Percentiles rank a stretch among this genome's conserved stretches.
Conservation (phyloP, 2,113 vertebrate species). For the Anguilla japonica region DNA sequence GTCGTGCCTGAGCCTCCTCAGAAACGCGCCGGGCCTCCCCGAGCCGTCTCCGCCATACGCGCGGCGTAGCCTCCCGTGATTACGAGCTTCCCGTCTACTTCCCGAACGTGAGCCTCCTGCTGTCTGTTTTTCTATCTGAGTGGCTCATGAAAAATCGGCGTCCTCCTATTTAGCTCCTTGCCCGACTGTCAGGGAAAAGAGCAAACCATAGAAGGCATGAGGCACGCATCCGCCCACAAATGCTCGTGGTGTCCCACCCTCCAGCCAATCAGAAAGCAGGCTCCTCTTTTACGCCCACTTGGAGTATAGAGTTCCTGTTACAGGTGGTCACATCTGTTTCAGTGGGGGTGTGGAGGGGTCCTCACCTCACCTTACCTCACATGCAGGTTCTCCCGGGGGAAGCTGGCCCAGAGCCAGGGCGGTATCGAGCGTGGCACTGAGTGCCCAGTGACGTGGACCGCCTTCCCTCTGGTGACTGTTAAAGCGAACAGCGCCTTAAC, state of each 20-base stretch:
- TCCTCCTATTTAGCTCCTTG: not conserved
- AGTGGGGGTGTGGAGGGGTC: not conserved
- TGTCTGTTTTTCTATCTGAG: not conserved
- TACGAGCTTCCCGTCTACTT: not conserved
- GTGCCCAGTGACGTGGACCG: no score
- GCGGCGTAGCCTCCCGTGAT: not conserved
- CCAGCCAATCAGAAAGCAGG: not conserved
- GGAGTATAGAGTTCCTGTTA: not conserved
- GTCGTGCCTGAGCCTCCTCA: not conserved
- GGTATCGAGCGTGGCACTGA: not conserved
- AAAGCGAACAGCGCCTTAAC: not conserved
- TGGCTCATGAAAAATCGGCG: not conserved
- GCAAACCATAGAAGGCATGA: not conserved
- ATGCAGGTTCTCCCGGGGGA: no score
- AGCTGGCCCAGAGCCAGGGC: not conserved
- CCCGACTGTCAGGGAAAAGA: not conserved
- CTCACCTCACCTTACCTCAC: not conserved
- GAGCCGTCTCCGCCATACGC: not conserved
- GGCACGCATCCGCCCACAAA: not conserved
- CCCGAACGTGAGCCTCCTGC: not conserved
- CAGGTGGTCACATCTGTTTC: not conserved
- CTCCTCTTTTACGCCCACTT: not conserved
- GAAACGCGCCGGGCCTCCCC: not conserved
- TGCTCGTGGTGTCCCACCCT: not conserved
- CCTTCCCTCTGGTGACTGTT: not conserved